Base-by-base conservation (phyloP, 1,140 invertebrate genomes). In the Manduca sexta region DNA sequence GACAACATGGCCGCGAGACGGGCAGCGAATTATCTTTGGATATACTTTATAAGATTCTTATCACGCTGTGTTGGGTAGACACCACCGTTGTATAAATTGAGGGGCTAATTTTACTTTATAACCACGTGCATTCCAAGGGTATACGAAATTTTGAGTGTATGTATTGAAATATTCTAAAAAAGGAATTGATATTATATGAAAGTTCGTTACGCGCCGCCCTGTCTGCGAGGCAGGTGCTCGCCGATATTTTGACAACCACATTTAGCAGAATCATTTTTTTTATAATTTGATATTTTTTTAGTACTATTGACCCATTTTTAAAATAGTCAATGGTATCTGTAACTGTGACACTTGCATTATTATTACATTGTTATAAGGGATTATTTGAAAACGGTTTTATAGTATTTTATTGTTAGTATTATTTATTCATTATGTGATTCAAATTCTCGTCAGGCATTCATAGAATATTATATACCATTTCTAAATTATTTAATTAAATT, bases 231-330 rank as follows among this genome's bases (percentile, higher is more conserved):
- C 81, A 84, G 81, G 81, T 84, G 81, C 59, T 66, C 54, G 62
- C 64, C 64, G 66, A 74, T 82, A 76, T 84, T 82, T 84, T 81
- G 78, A 84, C 78, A 81, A 74, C 64, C 65, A 73, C 73, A 82
- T 62, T 83, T 81, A 83, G 75, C 72, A 78, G 70, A 79, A 71
- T 67, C 79, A 62, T 72, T 70, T 60, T 68, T 73, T 80, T 64
- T 64, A 57, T 71, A 60, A 74, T 70, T 74, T 70, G 66, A 69
- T 76, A 51, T 51, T 56, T 56, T 73, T 80, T 80, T 82, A 71
- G 48, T 68, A 41, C 60, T 64, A 57, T 67, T 80, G 78, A 76
- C 74, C 75, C 68, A 77, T 71, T 76, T 80, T 48, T 30, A 42
- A 57, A 55, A 34, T 26, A 45, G 37, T 48, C 51, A 65, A 73